Evolutionary conservation across 2,888 invertebrate species (phyloP).

Genomic region (Tuta absoluta): DNA sequence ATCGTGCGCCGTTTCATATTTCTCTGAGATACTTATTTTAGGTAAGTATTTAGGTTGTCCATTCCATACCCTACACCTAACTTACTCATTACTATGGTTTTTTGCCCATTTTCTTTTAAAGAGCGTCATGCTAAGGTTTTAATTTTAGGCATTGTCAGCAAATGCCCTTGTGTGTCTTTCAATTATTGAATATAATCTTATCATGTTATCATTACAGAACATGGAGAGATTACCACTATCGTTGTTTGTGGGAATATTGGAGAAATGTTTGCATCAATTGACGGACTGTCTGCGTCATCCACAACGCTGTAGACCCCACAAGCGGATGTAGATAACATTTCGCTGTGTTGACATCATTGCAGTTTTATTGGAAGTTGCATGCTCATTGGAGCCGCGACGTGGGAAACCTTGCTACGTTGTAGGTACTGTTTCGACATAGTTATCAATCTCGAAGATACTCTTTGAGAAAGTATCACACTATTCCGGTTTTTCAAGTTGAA

Average conservation of each 20-base stretch:
- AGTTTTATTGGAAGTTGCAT: conserved; percentile 1
- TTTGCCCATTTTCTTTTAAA: neutral
- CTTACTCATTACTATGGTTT: too few relatives aligned
- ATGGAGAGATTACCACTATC: conserved; percentile 1
- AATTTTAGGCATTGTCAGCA: neutral
- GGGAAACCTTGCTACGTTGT: neutral
- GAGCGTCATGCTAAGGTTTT: neutral
- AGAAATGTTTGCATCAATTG: neutral
- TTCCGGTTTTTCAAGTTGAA: neutral
- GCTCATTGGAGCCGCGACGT: neutral
- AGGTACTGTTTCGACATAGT: neutral
- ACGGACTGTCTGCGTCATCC: conserved; percentile 41
- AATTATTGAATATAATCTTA: conserved; percentile 20
- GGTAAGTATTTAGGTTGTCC: too few relatives aligned
- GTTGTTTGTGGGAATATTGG: conserved; percentile 9
- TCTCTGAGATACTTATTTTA: too few relatives aligned
- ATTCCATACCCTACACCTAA: too few relatives aligned
- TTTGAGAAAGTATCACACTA: neutral
- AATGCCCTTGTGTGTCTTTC: conserved; percentile 11
- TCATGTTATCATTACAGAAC: neutral
- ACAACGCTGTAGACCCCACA: conserved; percentile 48
- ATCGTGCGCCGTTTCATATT: too few relatives aligned
- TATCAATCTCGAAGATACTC: neutral
- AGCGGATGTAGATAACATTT: conserved; percentile 73
- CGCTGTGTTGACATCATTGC: conserved; percentile 44